Evolutionary conservation across 2,797 vertebrate species (phyloP).

Genomic region (Anguilla megastoma): DNA sequence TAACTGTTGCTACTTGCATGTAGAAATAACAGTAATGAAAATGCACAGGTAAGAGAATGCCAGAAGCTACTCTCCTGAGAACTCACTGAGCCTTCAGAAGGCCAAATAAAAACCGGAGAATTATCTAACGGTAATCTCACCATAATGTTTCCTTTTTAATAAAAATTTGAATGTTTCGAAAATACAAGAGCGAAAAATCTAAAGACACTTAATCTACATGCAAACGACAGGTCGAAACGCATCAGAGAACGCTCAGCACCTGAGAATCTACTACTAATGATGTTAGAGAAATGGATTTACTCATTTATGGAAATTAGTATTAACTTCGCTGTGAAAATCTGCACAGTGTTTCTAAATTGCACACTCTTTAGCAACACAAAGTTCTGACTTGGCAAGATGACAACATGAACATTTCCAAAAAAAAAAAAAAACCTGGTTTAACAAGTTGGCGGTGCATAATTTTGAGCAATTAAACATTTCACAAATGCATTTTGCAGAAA

Average conservation of each 20-base stretch:
- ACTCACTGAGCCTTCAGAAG: neutral
- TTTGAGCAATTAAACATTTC: conserved; percentile 11
- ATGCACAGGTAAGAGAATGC: neutral
- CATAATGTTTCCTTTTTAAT: neutral
- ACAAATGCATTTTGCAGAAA: conserved; percentile 10
- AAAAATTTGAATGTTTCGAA: conserved; percentile 10
- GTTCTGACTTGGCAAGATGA: conserved; percentile 18
- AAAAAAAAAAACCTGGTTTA: neutral
- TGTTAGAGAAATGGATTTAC: conserved; percentile 6
- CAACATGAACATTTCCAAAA: neutral
- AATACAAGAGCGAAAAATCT: neutral
- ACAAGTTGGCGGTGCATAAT: conserved; percentile 5
- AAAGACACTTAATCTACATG: conserved; percentile 12
- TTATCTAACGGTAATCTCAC: neutral
- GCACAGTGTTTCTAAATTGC: conserved; percentile 7
- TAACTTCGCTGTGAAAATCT: neutral
- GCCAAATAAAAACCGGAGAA: neutral
- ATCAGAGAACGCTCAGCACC: neutral
- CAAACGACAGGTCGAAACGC: neutral
- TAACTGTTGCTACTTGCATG: neutral
- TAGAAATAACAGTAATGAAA: neutral
- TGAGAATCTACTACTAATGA: neutral
- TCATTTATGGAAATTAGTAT: neutral
- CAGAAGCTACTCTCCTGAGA: neutral
- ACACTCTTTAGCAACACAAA: neutral